Base-by-base conservation (phyloP, 2,797 vertebrate genomes). In the Fundulus diaphanus region DNA sequence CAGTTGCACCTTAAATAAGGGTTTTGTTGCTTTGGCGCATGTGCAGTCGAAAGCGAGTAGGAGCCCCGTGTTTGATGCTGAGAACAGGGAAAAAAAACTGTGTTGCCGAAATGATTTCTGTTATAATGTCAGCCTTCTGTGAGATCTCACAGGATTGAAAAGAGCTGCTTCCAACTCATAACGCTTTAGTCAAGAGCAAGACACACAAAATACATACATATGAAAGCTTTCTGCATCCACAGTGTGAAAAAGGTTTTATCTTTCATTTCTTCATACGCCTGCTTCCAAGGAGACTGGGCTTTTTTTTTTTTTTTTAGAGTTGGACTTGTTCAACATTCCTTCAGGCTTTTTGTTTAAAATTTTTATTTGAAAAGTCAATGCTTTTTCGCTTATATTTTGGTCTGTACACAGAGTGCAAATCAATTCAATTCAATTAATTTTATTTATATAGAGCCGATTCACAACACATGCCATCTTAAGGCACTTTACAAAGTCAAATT, bases 101-200 rank as follows among this genome's bases (percentile, higher is more conserved):
- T 3, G 37, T 15, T n/a, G 12, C n/a, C 27, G 37, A 13, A n/a
- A 42, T 42, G 1, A 66, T n/a, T 42, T 42, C 24, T 42, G 5
- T 13, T 4, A 7, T 24, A 65, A 65, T 42, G 16, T n/a, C 22
- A 66, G n/a, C 22, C 37, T n/a, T 66, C 35, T 65, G 57, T 68
- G 15, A 48, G 68, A 82, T 81, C 76, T 82, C 69, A 70, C 0
- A 68, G 72, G 83, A 77, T 67, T 80, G 65, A 33, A 8, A 54
- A 8, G 46, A 65, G 68, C 42, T 7, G 7, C 46, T 82, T 61
- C 57, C 35, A 82, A 13, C 61, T 13, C 22, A 24, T 40, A 37
- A 65, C 2, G 12, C 22, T 65, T 40, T 65, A 40, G 3, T 65
- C 35, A 40, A 65, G 35, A 40, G n/a, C 35, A 37, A 54, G 24